Conservation (phyloP, 2,113 vertebrate genomes). For the Rhea americana region DNA sequence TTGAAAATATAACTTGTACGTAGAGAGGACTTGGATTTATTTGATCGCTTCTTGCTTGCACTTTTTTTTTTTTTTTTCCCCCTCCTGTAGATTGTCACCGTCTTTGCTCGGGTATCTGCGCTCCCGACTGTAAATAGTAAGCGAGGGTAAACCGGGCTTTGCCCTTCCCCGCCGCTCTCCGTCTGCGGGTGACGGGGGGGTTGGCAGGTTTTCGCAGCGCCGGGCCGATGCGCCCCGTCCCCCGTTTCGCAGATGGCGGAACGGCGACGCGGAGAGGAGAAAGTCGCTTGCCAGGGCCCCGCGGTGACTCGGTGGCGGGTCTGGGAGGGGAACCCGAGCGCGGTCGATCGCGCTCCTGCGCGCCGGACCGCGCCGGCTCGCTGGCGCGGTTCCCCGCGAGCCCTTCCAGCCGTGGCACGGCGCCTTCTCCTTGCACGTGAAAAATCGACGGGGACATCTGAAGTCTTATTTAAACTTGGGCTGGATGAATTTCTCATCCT, state of each 20-base stretch:
- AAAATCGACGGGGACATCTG: not conserved
- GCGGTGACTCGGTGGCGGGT: fast-evolving
- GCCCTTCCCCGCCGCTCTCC: not conserved
- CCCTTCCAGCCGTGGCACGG: not conserved
- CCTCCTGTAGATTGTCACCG: not conserved
- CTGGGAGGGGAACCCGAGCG: not conserved
- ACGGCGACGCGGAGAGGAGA: not conserved
- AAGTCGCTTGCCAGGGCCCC: not conserved
- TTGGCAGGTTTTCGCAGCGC: not conserved
- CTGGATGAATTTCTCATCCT: not conserved
- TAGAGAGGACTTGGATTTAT: constrained; percentile 72
- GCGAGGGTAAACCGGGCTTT: not conserved
- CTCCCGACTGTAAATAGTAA: not conserved
- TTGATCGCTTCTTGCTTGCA: not conserved
- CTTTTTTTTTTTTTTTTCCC: not conserved
- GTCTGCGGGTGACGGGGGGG: not conserved
- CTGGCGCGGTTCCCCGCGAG: not conserved
- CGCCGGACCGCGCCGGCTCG: fast-evolving
- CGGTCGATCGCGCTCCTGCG: not conserved
- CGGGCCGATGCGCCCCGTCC: not conserved
- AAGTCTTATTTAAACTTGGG: not conserved
- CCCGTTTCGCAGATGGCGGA: not conserved
- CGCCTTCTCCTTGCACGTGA: fast-evolving
- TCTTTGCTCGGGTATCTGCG: not conserved
- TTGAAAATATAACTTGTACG: constrained; percentile 75